Evolutionary conservation across 2,888 invertebrate species (phyloP), one percentile per base, ranked within the genome.

Genomic region (Leucophenga maculata): DNA sequence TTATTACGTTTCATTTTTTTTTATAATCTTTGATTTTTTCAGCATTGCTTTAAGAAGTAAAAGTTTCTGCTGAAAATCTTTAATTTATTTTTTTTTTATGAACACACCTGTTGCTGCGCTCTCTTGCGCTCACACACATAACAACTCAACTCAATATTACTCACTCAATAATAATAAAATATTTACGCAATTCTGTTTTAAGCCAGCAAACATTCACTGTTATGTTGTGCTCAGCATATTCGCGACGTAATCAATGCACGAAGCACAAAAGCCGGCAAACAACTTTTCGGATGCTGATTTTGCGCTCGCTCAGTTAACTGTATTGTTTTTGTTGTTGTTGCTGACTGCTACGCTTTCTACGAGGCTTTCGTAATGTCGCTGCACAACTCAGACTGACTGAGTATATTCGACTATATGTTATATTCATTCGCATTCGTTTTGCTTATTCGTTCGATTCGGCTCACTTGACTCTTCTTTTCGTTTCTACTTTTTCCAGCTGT

Each of bases 361-460:
- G 9, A 54, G n/a, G n/a, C n/a, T 20, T 54, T 54, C 54, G 54
- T 54, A 54, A 54, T 22, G 26, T 26, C n/a, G n/a, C n/a, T n/a
- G n/a, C n/a, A 8, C 54, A 20, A 54, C 9, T 20, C 1, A 54
- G 22, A 39, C 11, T 20, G 20, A 22, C 48, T 64, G 62, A 14
- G 62, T 50, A 16, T n/a, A 1, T 31, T 59, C 31, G 44, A 26
- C 2, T 57, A 1, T 57, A 31, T 57, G 31, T 59, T 20, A 46
- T 57, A 44, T 69, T 77, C 71, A 65, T 74, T 54, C 31, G 8
- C 14, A 6, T 80, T 83, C 83, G 79, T 80, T 80, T 70, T 80
- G 83, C 73, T 80, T 16, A 11, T 18, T 60, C 65, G 72, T 67
- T 62, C 64, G 70, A 69, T 72, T 69, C 70, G 69, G 39, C 39